Conservation (phyloP, 2,797 vertebrate genomes). For the Labroides dimidiatus region DNA sequence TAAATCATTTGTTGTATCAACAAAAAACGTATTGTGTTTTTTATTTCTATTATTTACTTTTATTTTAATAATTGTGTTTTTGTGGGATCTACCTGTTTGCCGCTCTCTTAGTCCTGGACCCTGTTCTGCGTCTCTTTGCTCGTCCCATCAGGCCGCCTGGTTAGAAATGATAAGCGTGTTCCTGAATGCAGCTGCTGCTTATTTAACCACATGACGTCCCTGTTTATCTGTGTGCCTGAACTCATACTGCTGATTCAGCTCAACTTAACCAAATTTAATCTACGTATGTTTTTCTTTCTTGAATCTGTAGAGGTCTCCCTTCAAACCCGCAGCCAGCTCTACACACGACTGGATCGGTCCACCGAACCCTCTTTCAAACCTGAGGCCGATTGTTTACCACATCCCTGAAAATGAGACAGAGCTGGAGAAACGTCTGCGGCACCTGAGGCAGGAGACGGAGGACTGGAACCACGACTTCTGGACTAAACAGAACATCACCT, state of each 20-base stretch:
- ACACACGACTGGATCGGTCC: slow-evolving; percentile 94
- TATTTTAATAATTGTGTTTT: neutral
- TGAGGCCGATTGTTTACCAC: slow-evolving; percentile 89
- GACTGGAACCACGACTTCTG: slow-evolving; percentile 94
- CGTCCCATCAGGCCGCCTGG: slow-evolving; percentile 28
- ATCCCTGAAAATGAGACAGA: slow-evolving; percentile 84
- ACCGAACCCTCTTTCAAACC: slow-evolving; percentile 90
- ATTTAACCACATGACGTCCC: neutral
- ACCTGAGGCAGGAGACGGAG: slow-evolving; percentile 91
- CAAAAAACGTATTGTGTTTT: too few relatives aligned
- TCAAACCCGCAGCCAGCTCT: slow-evolving; percentile 84
- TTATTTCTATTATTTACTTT: too few relatives aligned
- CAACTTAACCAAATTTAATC: neutral
- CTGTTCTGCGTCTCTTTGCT: neutral
- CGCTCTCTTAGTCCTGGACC: neutral
- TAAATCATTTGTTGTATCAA: too few relatives aligned
- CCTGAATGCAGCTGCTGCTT: neutral
- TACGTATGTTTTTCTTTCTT: neutral
- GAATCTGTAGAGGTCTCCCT: slow-evolving; percentile 75
- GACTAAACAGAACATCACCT: slow-evolving; percentile 88
- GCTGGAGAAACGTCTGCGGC: slow-evolving; percentile 86
- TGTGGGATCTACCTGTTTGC: slow-evolving; percentile 19
- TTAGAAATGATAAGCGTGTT: slow-evolving; percentile 40
- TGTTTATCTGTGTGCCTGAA: neutral
- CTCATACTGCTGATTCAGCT: too few relatives aligned